phyloP scores from a whole-genome alignment of 2,797 vertebrate species.

The Eulemur coronatus region DNA sequence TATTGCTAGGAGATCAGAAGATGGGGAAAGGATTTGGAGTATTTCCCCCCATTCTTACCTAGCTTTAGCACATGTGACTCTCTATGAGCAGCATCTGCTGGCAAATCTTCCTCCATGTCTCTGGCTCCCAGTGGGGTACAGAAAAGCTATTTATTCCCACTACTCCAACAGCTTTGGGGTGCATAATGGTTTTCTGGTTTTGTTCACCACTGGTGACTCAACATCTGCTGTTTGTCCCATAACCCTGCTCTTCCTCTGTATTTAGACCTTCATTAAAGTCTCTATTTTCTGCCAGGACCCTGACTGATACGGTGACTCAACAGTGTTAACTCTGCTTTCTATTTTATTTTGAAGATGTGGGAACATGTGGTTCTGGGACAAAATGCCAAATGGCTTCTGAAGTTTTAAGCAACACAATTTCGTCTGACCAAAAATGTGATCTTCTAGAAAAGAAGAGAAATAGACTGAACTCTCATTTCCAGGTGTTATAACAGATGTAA shows the following conservation, averaged over 20 bases:
- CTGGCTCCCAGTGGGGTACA: neutral
- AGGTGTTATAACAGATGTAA: neutral
- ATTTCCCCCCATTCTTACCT: neutral
- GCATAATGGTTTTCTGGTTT: neutral
- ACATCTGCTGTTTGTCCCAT: neutral
- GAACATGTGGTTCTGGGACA: neutral
- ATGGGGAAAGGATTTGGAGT: neutral
- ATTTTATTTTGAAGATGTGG: constrained; percentile 27
- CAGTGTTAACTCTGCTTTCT: neutral
- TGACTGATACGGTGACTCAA: neutral
- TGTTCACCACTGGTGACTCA: neutral
- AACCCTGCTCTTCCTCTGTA: neutral
- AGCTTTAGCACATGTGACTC: neutral
- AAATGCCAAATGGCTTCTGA: neutral
- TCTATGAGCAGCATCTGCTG: neutral
- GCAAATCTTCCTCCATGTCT: neutral
- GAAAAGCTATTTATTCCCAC: neutral
- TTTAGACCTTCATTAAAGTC: neutral
- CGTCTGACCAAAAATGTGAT: neutral
- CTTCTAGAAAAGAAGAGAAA: neutral
- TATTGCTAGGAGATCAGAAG: neutral
- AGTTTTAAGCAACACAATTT: neutral
- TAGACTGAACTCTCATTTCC: neutral
- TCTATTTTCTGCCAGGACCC: neutral
- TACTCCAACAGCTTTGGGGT: neutral